phyloP scores from a whole-genome alignment of 2,888 invertebrate genomes.

The Aricia artaxerxes region DNA sequence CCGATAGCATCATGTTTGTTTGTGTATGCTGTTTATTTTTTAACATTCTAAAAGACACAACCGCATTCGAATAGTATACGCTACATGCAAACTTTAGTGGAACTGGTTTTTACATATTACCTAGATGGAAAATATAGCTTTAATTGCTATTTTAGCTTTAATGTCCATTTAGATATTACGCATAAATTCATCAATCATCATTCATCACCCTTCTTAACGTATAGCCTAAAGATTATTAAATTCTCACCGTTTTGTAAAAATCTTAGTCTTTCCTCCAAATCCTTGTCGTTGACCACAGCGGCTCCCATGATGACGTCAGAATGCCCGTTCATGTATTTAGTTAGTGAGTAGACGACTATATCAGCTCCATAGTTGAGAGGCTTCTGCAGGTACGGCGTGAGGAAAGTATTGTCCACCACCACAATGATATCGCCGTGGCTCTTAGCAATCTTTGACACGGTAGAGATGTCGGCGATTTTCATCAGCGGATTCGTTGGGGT shows the following conservation, averaged over 20 bases:
- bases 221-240: no score
- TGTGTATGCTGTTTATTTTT: no score
- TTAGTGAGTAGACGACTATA: constrained; percentile 93
- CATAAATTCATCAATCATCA: no score
- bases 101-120: no score
- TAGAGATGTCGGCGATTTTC: constrained; percentile 93
- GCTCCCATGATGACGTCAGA: constrained; percentile 98
- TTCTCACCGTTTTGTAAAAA: constrained; percentile 92
- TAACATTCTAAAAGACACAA: no score
- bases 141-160: no score
- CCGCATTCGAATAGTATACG: no score
- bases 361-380: constrained; percentile 96
- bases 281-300: constrained; percentile 86
- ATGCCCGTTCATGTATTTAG: constrained; percentile 99
- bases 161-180: no score
- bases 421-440: constrained; percentile 82
- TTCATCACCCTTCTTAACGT: no score
- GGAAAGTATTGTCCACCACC: constrained; percentile 96
- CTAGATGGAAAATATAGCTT: no score
- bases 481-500: constrained; percentile 97
- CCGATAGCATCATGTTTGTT: no score
- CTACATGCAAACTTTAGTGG: no score
- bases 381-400: constrained; percentile 93
- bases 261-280: constrained; percentile 85
- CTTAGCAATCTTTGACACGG: constrained; percentile 81